Evolutionary conservation across 1,140 invertebrate genomes (phyloP).

Genomic region (Artemia franciscana): DNA sequence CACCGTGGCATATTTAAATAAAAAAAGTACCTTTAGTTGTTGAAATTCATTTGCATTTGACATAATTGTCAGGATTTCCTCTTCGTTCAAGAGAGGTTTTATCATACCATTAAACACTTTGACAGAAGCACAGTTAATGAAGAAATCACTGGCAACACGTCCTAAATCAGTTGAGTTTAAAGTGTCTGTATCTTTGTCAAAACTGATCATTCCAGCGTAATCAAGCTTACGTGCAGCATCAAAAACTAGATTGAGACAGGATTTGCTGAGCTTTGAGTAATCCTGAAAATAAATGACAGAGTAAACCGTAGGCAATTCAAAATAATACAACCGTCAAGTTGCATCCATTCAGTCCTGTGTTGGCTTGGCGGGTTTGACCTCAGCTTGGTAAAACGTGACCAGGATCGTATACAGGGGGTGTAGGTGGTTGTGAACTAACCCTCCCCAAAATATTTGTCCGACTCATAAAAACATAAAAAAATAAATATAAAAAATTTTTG

Average conservation of each 20-base stretch:
- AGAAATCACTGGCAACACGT: slow-evolving; percentile 87
- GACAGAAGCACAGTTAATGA: slow-evolving; percentile 90
- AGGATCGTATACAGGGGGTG: too few species aligned
- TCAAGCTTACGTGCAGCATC: slow-evolving; percentile 60
- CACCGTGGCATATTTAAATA: not conserved
- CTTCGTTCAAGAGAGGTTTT: slow-evolving; percentile 54
- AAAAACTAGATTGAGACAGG: slow-evolving; percentile 48
- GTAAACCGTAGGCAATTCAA: too few species aligned
- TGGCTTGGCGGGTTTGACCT: too few species aligned
- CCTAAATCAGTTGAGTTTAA: slow-evolving; percentile 69
- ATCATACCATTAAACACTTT: slow-evolving; percentile 61
- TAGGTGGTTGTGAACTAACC: too few species aligned
- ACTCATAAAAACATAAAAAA: too few species aligned
- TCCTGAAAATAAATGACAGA: slow-evolving; percentile 24
- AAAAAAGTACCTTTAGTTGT: slow-evolving; percentile 69
- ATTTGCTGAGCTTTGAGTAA: slow-evolving; percentile 46
- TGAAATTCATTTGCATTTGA: slow-evolving; percentile 81
- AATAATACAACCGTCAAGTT: too few species aligned
- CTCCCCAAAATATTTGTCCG: too few species aligned
- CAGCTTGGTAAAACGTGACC: too few species aligned
- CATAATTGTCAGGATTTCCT: slow-evolving; percentile 65
- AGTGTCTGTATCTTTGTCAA: slow-evolving; percentile 55
- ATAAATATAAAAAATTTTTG: too few species aligned
- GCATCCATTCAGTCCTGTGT: too few species aligned
- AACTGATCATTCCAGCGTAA: slow-evolving; percentile 81